Conservation (phyloP, 1,140 invertebrate species). For the Ridgeia piscesae region DNA sequence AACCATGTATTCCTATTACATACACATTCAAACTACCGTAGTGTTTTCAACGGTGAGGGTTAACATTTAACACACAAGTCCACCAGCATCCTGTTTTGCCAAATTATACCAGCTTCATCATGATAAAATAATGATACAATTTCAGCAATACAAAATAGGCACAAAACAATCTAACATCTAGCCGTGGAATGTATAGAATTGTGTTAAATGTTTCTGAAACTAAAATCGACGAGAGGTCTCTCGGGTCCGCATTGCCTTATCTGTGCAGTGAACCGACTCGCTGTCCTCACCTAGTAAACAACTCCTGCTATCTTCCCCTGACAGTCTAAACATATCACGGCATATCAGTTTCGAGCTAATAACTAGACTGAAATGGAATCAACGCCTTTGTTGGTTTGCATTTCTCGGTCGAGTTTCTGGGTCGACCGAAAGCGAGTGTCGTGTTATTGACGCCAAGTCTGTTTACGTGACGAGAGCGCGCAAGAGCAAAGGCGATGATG, state of each 20-base stretch:
- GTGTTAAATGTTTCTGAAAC: no score
- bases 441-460: not conserved
- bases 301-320: not conserved
- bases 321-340: not conserved
- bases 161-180: no score
- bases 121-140: no score
- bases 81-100: no score
- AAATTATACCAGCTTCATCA: no score
- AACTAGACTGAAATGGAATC: not conserved
- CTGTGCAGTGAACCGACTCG: not conserved
- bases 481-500: not conserved
- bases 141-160: no score
- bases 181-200: no score
- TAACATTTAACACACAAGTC: no score
- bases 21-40: no score
- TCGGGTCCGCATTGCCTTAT: not conserved
- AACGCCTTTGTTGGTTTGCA: not conserved
- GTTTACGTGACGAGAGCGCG: not conserved
- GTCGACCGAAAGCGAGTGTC: not conserved
- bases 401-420: not conserved
- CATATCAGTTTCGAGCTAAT: not conserved
- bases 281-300: not conserved
- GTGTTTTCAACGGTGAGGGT: no score
- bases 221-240: no score
- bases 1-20: no score